Evolutionary conservation across 1,140 invertebrate species (phyloP).

Genomic region (Drosophila paulistorum): DNA sequence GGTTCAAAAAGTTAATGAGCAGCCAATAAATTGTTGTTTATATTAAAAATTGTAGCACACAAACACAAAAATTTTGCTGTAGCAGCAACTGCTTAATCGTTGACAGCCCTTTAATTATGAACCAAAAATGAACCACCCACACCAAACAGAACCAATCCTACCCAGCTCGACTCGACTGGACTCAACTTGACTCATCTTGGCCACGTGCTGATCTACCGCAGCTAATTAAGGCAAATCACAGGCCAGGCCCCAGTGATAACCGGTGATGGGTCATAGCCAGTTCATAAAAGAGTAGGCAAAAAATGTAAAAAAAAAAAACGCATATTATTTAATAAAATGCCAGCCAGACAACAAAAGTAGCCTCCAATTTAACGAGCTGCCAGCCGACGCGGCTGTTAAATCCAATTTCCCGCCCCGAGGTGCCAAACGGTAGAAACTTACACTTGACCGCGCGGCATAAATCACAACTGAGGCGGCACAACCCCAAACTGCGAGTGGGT

Average conservation of each 20-base stretch:
- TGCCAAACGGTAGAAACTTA: slow-evolving; percentile 62
- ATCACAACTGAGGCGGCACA: slow-evolving; percentile 45
- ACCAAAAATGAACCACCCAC: slow-evolving; percentile 19
- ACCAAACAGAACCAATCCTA: neutral
- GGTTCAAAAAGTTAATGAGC: slow-evolving; percentile 59
- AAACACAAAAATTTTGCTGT: slow-evolving; percentile 17
- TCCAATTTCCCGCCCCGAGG: slow-evolving; percentile 69
- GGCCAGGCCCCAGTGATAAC: slow-evolving; percentile 46
- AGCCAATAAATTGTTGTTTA: slow-evolving; percentile 60
- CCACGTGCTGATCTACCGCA: slow-evolving; percentile 47
- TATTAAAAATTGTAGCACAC: slow-evolving; percentile 15
- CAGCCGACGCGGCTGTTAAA: slow-evolving; percentile 65
- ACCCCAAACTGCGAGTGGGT: neutral
- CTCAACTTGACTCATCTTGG: slow-evolving; percentile 18
- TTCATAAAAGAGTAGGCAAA: slow-evolving; percentile 59
- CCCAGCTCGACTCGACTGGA: slow-evolving; percentile 19
- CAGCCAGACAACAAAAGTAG: slow-evolving; percentile 53
- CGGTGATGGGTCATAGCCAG: slow-evolving; percentile 51
- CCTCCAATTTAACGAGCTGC: slow-evolving; percentile 72
- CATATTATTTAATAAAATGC: slow-evolving; percentile 74
- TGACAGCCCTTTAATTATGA: slow-evolving; percentile 55
- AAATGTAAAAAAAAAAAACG: slow-evolving; percentile 14
- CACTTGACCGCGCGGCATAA: slow-evolving; percentile 78
- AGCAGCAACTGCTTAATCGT: slow-evolving; percentile 38
- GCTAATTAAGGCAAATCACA: slow-evolving; percentile 78